A percentile compares a stretch with the other conserved stretches of the same genome.
Evolutionary conservation across 2,113 vertebrate species (phyloP).

Genomic region (Phrynosoma blainvillii): DNA sequence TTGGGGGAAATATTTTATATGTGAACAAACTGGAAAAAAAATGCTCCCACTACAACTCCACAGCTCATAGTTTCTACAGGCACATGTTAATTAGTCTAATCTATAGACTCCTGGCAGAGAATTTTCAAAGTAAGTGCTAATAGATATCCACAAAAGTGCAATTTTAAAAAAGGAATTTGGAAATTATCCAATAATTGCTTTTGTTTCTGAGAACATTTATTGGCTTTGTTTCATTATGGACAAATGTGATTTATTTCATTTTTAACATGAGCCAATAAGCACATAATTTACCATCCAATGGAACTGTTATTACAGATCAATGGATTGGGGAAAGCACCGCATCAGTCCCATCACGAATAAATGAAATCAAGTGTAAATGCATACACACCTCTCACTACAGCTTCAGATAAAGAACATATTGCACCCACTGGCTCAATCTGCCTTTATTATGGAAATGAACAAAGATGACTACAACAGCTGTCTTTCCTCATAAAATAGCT

Average conservation of each 20-base stretch:
- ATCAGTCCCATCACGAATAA: background rate
- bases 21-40: background rate
- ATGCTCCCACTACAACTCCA: background rate
- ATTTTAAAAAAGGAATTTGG: conserved; percentile 28
- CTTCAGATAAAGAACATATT: background rate
- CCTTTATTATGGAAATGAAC: background rate
- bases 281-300: background rate
- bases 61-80: conserved; percentile 28
- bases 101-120: conserved; percentile 51
- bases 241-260: background rate
- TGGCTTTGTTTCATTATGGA: background rate
- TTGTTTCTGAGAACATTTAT: conserved; percentile 3
- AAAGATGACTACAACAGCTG: background rate
- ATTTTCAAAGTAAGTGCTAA: conserved; percentile 62
- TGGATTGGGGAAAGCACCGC: background rate
- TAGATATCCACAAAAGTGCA: conserved; percentile 60
- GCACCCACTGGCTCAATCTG: background rate
- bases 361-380: background rate
- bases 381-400: background rate
- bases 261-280: background rate
- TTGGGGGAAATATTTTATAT: background rate
- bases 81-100: conserved; percentile 65
- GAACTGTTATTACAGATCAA: background rate
- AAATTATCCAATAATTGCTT: conserved; percentile 31
- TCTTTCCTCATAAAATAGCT: background rate